Conservation (phyloP, 2,797 vertebrate species). For the Lutjanus argentimaculatus region DNA sequence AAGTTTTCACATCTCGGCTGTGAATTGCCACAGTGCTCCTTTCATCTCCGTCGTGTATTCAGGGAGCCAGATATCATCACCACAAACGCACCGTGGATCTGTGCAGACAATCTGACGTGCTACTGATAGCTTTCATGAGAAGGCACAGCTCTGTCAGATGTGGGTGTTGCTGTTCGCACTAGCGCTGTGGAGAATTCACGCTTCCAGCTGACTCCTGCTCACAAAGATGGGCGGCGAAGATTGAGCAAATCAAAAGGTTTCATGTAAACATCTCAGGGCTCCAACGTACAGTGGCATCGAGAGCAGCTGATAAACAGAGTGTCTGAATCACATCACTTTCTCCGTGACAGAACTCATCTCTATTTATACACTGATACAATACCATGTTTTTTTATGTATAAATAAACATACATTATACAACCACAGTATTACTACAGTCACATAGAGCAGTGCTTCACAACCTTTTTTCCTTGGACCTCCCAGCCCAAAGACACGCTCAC, state of each 20-base stretch:
- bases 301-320: conserved; percentile 5
- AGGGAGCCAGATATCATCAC: conserved; percentile 18
- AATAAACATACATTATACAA: background rate
- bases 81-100: conserved; percentile 4
- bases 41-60: background rate
- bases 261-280: conserved; percentile 16
- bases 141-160: background rate
- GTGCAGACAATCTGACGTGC: background rate
- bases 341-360: background rate
- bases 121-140: conserved; percentile 12
- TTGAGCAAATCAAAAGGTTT: conserved; percentile 18
- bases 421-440: background rate
- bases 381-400: background rate
- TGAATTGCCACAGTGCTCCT: conserved; percentile 3
- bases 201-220: conserved; percentile 39
- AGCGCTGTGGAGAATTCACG: conserved; percentile 1
- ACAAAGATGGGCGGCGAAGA: conserved; percentile 22
- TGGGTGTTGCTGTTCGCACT: conserved; percentile 33
- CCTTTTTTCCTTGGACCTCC: no score
- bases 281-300: conserved; percentile 10
- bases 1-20: conserved; percentile 4
- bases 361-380: background rate
- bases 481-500: no score
- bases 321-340: background rate
- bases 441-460: no score